Conservation (phyloP, 1,140 invertebrate species). For the Platyscapa corneri region DNA sequence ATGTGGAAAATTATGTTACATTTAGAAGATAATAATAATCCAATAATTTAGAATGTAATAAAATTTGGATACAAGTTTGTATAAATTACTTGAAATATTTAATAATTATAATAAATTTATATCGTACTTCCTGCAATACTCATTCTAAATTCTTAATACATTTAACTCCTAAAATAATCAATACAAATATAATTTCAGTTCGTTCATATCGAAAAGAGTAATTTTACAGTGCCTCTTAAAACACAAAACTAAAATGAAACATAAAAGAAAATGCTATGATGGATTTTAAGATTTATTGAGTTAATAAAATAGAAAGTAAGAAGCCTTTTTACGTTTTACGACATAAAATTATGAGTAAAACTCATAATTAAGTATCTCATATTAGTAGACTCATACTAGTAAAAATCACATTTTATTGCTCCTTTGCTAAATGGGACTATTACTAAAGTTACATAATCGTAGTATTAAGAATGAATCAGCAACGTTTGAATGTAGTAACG, state of each 20-base stretch:
- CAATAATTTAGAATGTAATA: too few relatives aligned
- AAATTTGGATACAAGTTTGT: too few relatives aligned
- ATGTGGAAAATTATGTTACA: too few relatives aligned
- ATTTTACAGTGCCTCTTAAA: background rate
- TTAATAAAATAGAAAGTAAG: slow-evolving; percentile 17
- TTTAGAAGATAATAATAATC: too few relatives aligned
- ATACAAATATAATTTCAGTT: background rate
- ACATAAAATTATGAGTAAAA: slow-evolving; percentile 31
- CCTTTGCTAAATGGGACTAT: background rate
- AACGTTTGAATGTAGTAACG: background rate
- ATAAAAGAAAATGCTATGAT: slow-evolving; percentile 8
- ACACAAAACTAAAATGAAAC: background rate
- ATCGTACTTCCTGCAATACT: background rate
- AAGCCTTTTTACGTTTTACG: slow-evolving; percentile 14
- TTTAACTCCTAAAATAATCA: background rate
- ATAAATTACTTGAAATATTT: too few relatives aligned
- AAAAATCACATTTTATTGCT: background rate
- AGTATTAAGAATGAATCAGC: slow-evolving; percentile 8
- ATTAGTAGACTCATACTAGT: too few relatives aligned
- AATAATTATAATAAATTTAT: too few relatives aligned
- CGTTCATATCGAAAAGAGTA: background rate
- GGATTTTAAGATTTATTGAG: slow-evolving; percentile 24
- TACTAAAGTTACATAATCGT: slow-evolving; percentile 11
- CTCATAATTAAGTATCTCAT: too few relatives aligned
- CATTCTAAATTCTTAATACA: background rate